Conservation (phyloP, 2,797 vertebrate genomes). For the Hipposideros larvatus region DNA sequence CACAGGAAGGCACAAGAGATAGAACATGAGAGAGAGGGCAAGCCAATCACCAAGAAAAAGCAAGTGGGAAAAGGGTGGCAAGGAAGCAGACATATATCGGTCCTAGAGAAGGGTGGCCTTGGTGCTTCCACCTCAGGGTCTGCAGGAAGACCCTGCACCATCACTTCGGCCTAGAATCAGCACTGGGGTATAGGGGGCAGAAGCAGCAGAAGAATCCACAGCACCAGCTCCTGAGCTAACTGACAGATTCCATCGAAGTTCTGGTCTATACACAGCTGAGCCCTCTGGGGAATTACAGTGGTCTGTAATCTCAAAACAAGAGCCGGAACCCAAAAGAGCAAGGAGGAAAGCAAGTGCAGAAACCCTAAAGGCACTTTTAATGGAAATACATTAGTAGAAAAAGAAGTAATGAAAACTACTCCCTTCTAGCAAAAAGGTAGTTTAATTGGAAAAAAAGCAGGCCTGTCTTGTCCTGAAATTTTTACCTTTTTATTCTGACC, state of each 20-base stretch:
- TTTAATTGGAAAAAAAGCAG: constrained; percentile 26
- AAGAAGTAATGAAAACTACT: background rate
- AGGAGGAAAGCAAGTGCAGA: background rate
- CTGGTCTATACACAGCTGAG: background rate
- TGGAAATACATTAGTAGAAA: constrained; percentile 8
- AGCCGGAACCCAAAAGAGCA: background rate
- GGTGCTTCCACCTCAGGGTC: background rate
- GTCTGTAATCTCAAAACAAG: background rate
- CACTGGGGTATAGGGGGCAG: background rate
- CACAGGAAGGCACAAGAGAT: background rate
- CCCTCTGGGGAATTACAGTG: background rate
- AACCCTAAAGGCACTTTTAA: constrained; percentile 38
- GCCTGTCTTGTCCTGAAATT: background rate
- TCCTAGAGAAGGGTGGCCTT: background rate
- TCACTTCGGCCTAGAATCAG: background rate
- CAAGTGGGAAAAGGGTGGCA: constrained; percentile 8
- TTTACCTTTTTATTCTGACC: constrained; percentile 14
- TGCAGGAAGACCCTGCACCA: background rate
- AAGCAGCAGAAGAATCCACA: background rate
- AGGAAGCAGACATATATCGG: background rate
- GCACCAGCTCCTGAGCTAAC: background rate
- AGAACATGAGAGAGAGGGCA: background rate
- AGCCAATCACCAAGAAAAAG: background rate
- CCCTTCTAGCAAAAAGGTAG: background rate
- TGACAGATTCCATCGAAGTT: background rate